phyloP scores from a whole-genome alignment of 2,113 vertebrate species.

The Nycticorax nycticorax region DNA sequence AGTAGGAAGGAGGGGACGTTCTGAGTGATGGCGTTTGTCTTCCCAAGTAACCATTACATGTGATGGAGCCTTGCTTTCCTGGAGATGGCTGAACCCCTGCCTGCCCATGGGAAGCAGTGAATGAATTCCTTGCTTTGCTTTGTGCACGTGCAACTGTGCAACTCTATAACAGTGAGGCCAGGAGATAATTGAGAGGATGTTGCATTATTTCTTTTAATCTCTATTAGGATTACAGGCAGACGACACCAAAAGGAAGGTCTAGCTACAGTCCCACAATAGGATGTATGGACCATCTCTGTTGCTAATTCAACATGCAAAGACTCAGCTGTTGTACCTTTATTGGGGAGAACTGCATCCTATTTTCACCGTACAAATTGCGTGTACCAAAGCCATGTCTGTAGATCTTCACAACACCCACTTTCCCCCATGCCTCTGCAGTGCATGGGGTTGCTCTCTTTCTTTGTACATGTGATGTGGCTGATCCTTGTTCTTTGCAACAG shows the following conservation, averaged over 20 bases:
- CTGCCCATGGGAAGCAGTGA: too few relatives aligned
- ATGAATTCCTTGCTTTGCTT: too few relatives aligned
- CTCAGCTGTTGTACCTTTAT: neutral
- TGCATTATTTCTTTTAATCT: neutral
- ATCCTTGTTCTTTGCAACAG: neutral
- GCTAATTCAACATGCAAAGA: neutral
- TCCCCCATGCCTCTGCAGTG: accelerated
- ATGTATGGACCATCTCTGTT: neutral
- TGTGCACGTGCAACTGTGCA: neutral
- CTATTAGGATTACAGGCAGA: neutral
- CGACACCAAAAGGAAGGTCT: neutral
- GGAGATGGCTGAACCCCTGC: too few relatives aligned
- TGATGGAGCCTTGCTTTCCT: too few relatives aligned
- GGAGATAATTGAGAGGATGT: neutral
- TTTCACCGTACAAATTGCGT: neutral
- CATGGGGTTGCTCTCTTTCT: neutral
- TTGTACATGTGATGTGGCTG: accelerated
- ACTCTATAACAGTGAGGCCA: neutral
- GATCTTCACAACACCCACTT: neutral
- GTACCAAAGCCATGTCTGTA: accelerated
- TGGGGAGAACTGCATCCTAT: accelerated
- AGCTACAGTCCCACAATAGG: neutral
- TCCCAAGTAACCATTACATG: too few relatives aligned
- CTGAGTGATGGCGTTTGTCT: too few relatives aligned
- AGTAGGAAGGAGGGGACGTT: too few relatives aligned